Evolutionary conservation across 2,888 invertebrate genomes (phyloP), one percentile per base, ranked within the genome.

Genomic region (Tenthredo mesomela): DNA sequence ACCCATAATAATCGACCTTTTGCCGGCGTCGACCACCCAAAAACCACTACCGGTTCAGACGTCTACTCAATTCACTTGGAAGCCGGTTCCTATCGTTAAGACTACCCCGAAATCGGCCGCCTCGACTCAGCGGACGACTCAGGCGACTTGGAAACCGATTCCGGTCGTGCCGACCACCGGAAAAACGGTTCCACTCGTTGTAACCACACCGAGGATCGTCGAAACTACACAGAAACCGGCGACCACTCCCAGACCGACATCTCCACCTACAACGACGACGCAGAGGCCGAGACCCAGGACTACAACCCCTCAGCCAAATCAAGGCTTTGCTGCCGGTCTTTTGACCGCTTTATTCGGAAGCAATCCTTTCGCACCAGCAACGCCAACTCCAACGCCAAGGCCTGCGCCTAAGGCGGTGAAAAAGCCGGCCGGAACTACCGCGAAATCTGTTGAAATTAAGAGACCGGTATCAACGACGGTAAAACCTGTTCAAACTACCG

Each of bases 381-480:
- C 87, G 3, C 87, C 89, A 9, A 87, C 5, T 15, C 75, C 37
- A 10, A 50, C 18, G 50, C 50, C 50, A 18, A 50, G 10, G 29
- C 65, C 65, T 29, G 65, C 65, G 65, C 88, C 88, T 86, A 88
- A 89, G 83, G 86, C 88, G 58, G 84, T 86, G 29, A 77, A 54
- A 77, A 77, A 50, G 90, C 88, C 82, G 10, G 91, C 91, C 82
- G 93, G 93, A 86, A 94, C 94, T 94, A 94, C 87, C 94, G 94
- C 85, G 93, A 94, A 91, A 93, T 94, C 92, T 94, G 94, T 88
- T 93, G 94, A 84, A 94, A 94, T 89, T 91, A 94, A 61, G 90
- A 89, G 85, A 85, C 87, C 88, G 0, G 84, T 89, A 12, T 86
- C 86, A n/a, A 90, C 88, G 6, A 94, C 94, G 61, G 91, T 94